Evolutionary conservation across 2,888 invertebrate species (phyloP), one percentile per base, ranked within the genome.

Genomic region (Euspilapteryx auroguttella): DNA sequence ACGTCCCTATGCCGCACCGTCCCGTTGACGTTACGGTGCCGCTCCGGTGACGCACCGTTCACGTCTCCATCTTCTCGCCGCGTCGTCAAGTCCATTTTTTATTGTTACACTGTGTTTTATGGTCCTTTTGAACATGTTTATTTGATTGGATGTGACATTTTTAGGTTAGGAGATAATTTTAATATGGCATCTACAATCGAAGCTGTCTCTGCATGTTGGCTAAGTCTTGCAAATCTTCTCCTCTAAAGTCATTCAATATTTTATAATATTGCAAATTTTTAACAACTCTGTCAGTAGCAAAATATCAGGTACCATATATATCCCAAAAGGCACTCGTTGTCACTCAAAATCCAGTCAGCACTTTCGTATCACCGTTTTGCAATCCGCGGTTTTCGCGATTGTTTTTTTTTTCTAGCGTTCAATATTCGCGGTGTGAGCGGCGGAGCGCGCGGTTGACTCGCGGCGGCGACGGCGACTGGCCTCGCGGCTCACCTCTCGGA

Each of bases 71-170:
- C 68, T 39, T 55, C 59, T 23, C 73, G 61, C 34, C 75, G 68
- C 36, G 71, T 75, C 13, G 73, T 71, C 56, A 75, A 55, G 65
- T 75, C 75, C 75, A 75, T 75, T 45, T 62, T 64, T 13, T 14
- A n/a, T 22, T 9, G 7, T 23, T 23, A 5, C 8, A 23, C 23
- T 10, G 23, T 6, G 6, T 10, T 5, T 23, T 23, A 5, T 5
- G 9, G 7, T 23, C 4, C 7, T 9, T 23, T 23, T 23, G 6
- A 23, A 6, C 23, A 5, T 5, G 10, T 23, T 9, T 10, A 6
- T 10, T 10, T 23, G 4, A 10, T 10, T 10, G 4, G 4, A 10
- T 23, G n/a, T n/a, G n/a, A n/a, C n/a, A n/a, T n/a, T n/a, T n/a
- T n/a, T n/a, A n/a, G n/a, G n/a, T n/a, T n/a, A n/a, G n/a, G n/a